Base-by-base conservation (phyloP, 2,113 vertebrate genomes). In the Nyctibius bracteatus region DNA sequence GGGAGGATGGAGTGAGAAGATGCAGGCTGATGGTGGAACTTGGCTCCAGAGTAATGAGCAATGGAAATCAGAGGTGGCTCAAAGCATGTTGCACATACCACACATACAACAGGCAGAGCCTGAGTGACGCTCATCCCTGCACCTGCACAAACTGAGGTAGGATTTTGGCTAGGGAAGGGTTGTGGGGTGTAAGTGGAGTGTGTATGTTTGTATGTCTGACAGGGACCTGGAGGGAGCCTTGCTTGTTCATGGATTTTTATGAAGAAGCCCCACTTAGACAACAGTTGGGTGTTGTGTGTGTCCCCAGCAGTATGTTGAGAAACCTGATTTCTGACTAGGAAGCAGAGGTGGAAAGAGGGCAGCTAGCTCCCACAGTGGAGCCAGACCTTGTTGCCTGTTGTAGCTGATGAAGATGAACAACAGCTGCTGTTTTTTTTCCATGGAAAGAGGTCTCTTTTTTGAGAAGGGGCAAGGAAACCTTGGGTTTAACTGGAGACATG, bases 281-380 rank as follows among this genome's bases (percentile, higher is more conserved):
- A 82, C 91, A 86, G 82, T 71, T 88, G 71, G 31, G 49, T 72
- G 62, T 88, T 54, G 16, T 19, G 2, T 33, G 66, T 82, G 33
- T 72, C 66, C 52, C 54, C 24, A 8, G 62, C 17, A 88, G 39
- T 13, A 27, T 55, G 59, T 10, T 92, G 70, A 43, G 55, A 96
- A 87, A 93, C 88, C 81, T 92, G 82, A 79, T 67, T 92, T 94
- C 86, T 80, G 88, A 93, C 85, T 62, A 91, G 30, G 65, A 82
- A 94, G 47, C 52, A 86, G 79, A 82, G 54, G 71, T 90, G 57
- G 88, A 94, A 90, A n/a, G 71, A 79, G 91, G 74, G 86, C 82
- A 94, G 35, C 52, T 72, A 25, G 47, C 92, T 96, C 86, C 71
- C 94, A 94, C 79, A 72, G 47, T 33, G 57, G 51, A 95, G 61